Base-by-base conservation (phyloP, 2,888 invertebrate species). In the Oxytorus armatus region DNA sequence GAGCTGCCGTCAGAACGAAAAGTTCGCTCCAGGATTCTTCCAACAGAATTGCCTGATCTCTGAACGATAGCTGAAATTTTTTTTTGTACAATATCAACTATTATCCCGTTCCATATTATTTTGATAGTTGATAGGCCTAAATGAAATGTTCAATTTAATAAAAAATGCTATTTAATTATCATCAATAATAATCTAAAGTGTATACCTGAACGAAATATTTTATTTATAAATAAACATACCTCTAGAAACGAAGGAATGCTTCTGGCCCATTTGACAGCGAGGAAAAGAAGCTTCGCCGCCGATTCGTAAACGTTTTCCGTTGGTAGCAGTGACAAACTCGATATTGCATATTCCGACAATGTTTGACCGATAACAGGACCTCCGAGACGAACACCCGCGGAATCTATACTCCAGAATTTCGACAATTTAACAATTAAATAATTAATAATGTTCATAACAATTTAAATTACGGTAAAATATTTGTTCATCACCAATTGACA, bases 21-120 rank as follows among this genome's bases (percentile, higher is more conserved):
- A 97, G 92, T 89, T 97, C 97, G 86, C 95, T 95, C 97, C 97
- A 97, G 33, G 96, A 95, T 88, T 95, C 95, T 87, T 96, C 95
- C 68, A 97, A 92, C 44, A 97, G 93, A 65, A 94, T 93, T 0
- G 95, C 94, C 89, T 97, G 97, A 86, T 97, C 97, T 59, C 94
- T 91, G 83, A 94, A 94, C 0, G 95, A 94, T 68, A 96, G 92
- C 94, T 95, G 92, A 21, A 91, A 84, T 47, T 55, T 47, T 10
- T 2, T 47, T 55, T 33, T 16, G 0, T 39, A 11, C 36, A 57
- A 61, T 36, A 39, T 16, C 36, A 14, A n/a, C 42, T 3, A 66
- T 53, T 53, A 21, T 14, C 7, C 55, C 16, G 23, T 25, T 29
- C n/a, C 3, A 36, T n/a, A 16, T 36, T 2, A n/a, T 23, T 8